Base-by-base conservation (phyloP, 2,888 invertebrate species). In the Galerucella pusilla region DNA sequence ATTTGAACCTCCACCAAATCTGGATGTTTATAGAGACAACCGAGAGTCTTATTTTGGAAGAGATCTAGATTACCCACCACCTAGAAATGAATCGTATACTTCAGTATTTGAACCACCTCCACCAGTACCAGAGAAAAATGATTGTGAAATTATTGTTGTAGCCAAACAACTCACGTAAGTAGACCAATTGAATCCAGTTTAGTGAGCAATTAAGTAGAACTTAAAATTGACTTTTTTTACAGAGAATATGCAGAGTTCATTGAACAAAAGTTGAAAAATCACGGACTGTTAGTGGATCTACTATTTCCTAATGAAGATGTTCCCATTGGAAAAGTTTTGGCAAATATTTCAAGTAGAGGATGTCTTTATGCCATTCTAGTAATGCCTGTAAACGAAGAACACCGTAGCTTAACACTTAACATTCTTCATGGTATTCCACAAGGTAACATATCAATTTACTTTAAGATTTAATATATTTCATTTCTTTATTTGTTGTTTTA, bases 221-320 rank as follows among this genome's bases (percentile, higher is more conserved):
- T n/a, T n/a, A 12, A 52, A 14, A 14, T 16, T 16, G n/a, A 61
- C 11, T 11, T 63, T 63, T 46, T 46, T 77, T 84, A 68, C 76
- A 94, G 96, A 72, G 92, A 94, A 83, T 98, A 97, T 86, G 97
- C 96, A 0, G 97, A 97, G 85, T 93, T 92, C 83, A 94, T 97
- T 77, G 97, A 97, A 86, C 90, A 92, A 57, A 91, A 94, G 14
- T 88, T 97, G 73, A 96, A 95, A 85, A 91, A 92, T 60, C 87
- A 94, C 6, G 95, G 94, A 2, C 89, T 96, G 70, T 92, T 93
- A 4, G 96, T 97, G 0, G 96, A 97, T 85, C 89, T 97, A 0
- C 88, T 97, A n/a, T 96, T 96, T 85, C 96, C 97, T 0, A 96
- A 96, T 88, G 96, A 96, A 85, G 96, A 96, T 84, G 94, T 96